These are phyloP conservation scores for Scotopteryx bipunctaria DNA, from an alignment of 2,888 invertebrate species.

Conservation along the genomic window DNA sequence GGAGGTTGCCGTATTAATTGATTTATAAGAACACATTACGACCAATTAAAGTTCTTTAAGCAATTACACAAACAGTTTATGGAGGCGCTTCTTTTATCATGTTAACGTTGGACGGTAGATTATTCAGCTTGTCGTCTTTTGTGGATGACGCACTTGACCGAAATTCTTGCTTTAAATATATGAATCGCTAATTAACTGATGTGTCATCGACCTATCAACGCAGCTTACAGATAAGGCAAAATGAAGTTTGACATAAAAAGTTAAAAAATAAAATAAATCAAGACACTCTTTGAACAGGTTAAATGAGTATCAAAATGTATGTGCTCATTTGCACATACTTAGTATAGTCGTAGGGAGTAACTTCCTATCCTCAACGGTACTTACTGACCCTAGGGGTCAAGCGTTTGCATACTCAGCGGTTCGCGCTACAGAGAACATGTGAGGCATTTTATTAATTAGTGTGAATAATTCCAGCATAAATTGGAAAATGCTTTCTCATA, in stretches of 20 bases:
- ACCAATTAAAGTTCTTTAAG: constrained; percentile 67
- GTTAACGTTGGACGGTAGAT: constrained; percentile 45
- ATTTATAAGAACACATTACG: constrained; percentile 68
- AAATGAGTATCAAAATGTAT: background rate
- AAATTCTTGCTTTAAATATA: constrained; percentile 22
- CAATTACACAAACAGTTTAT: constrained; percentile 56
- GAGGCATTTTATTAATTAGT: constrained; percentile 28
- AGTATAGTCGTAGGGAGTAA: constrained; percentile 10
- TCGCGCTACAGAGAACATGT: constrained; percentile 22
- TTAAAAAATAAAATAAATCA: no score
- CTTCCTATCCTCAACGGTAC: constrained; percentile 28
- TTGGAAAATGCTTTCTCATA: background rate
- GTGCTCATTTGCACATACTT: constrained; percentile 4
- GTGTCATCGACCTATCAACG: background rate
- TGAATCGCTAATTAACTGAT: constrained; percentile 20
- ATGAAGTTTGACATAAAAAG: no score
- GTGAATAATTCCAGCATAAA: constrained; percentile 6
- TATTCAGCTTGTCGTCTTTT: constrained; percentile 50
- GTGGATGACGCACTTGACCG: constrained; percentile 46
- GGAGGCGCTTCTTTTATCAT: constrained; percentile 48
- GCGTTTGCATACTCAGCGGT: constrained; percentile 23
- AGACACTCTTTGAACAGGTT: no score
- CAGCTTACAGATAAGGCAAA: background rate
- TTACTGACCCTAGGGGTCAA: constrained; percentile 24
- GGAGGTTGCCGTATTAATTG: constrained; percentile 63